Base-by-base conservation (phyloP, 2,113 vertebrate species). In the Fulmarus glacialis region DNA sequence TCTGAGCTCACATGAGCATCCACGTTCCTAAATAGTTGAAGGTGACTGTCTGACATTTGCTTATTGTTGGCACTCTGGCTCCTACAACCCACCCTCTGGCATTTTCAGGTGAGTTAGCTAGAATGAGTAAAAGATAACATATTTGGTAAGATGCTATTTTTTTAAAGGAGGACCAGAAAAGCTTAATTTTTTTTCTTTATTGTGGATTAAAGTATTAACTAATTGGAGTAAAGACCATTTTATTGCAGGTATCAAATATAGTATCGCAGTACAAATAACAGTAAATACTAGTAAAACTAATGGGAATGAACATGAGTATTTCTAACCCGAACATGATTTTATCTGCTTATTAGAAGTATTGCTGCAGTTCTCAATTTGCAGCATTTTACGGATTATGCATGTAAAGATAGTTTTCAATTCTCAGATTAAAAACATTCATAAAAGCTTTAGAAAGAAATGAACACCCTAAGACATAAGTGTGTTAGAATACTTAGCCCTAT, bases 81-180 rank as follows among this genome's bases (percentile, higher is more conserved):
- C 55, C 38, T 91, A 62, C 40, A 92, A 55, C 12, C 22, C 23
- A 64, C 9, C 11, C 8, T 83, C 27, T 81, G 75, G 15, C 19
- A 80, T 58, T 94, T 90, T 86, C 59, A 82, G 56, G 66, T 63
- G 4, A 30, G 6, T 27, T 67, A 73, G 8, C 12, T 66, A 82
- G 52, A 83, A 50, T 70, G 12, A 77, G 12, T 43, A 68, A 89
- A 81, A 42, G 4, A 38, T 40, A 89, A 59, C 5, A 53, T n/a
- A 72, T 60, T 81, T 81, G 23, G 16, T 62, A 53, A 83, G 22
- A 53, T 81, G 42, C 4, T 70, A 2, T 23, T 80, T 91, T 85
- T 85, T 82, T 29, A 82, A 90, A 96, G 62, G 67, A 97, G 73
- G 40, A 92, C 48, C 78, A 90, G 71, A 60, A 77, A 90, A 64